Conservation (phyloP, 2,797 vertebrate species). For the Pangasius mekongensis region DNA sequence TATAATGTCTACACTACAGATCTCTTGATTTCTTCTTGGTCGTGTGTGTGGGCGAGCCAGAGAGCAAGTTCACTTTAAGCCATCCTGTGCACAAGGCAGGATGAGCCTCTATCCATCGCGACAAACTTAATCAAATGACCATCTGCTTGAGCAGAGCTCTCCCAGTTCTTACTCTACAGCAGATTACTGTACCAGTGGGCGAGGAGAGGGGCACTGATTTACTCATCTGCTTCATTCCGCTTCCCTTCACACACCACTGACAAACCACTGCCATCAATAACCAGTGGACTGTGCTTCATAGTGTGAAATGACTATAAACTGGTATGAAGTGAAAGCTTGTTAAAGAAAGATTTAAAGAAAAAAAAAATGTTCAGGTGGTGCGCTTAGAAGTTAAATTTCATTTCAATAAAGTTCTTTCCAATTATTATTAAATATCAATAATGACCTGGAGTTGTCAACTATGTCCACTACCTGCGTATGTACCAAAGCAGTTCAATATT, state of each 20-base stretch:
- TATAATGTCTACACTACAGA: background rate
- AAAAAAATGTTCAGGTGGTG: background rate
- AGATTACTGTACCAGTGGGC: conserved; percentile 66
- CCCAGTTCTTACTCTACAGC: conserved; percentile 74
- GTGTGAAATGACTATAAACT: background rate
- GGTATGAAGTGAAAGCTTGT: background rate
- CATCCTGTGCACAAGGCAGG: conserved; percentile 22
- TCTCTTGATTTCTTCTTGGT: background rate
- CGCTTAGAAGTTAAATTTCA: background rate
- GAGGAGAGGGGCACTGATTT: conserved; percentile 1
- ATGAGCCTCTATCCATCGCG: conserved; percentile 56
- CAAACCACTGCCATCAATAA: background rate
- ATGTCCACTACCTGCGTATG: background rate
- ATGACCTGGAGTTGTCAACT: background rate
- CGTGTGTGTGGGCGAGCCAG: background rate
- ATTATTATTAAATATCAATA: background rate
- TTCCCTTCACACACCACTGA: background rate
- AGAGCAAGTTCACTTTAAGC: conserved; percentile 18
- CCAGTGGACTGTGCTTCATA: background rate
- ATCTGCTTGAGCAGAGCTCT: conserved; percentile 75
- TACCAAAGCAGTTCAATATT: background rate
- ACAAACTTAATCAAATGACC: conserved; percentile 78
- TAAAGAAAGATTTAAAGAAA: background rate
- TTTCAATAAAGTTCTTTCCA: background rate
- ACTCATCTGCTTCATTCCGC: background rate